Conservation (phyloP, 2,888 invertebrate species). For the Lymantria monacha region DNA sequence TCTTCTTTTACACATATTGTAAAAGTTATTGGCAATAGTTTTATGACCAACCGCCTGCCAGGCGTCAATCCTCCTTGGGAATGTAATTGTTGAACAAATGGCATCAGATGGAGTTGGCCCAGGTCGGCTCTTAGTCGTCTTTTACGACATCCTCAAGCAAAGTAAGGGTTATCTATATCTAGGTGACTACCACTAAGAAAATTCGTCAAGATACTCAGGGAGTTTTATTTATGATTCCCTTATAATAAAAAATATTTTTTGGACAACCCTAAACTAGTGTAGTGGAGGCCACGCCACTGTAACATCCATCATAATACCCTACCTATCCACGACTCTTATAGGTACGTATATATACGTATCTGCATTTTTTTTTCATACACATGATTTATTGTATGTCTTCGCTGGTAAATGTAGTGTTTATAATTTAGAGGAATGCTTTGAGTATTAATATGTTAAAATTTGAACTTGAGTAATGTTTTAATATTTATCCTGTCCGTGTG, state of each 20-base stretch:
- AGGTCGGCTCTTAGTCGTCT: too few relatives aligned
- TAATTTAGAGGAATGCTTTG: constrained; percentile 1
- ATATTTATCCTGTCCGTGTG: neutral
- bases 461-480: neutral
- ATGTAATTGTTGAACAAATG: too few relatives aligned
- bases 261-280: neutral
- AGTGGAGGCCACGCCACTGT: constrained; percentile 35
- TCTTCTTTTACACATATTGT: too few relatives aligned
- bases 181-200: too few relatives aligned
- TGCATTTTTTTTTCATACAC: constrained; percentile 30
- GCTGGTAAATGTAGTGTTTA: constrained; percentile 8
- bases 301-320: constrained; percentile 42
- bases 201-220: too few relatives aligned
- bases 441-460: neutral
- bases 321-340: constrained; percentile 29
- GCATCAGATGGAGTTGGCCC: too few relatives aligned
- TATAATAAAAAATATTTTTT: neutral
- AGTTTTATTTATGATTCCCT: too few relatives aligned
- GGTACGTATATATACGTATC: constrained; percentile 30
- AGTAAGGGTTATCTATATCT: too few relatives aligned
- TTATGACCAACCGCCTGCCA: too few relatives aligned
- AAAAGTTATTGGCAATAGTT: too few relatives aligned
- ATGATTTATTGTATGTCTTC: constrained; percentile 18
- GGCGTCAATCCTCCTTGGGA: too few relatives aligned
- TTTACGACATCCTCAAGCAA: too few relatives aligned